These are phyloP conservation scores for Dicerorhinus sumatrensis DNA, from an alignment of 2,113 vertebrate species.

Conservation along the genomic window DNA sequence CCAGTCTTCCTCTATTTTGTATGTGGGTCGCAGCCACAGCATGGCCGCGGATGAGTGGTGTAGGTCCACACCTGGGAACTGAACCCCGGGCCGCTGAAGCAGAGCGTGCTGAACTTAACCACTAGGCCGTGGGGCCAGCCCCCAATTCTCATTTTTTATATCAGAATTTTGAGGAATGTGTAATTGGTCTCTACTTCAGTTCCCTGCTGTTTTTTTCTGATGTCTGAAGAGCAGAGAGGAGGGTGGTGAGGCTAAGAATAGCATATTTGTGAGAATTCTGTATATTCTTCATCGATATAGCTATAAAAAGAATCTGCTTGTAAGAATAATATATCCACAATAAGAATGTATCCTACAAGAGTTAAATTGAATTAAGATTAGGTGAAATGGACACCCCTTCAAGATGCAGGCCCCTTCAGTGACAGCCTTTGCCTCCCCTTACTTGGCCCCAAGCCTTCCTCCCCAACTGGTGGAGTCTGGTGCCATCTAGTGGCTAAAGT, in stretches of 20 bases:
- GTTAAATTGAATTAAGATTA: not conserved
- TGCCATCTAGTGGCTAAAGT: not conserved
- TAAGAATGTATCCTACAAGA: not conserved
- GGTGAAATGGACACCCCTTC: not conserved
- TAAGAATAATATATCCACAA: not conserved
- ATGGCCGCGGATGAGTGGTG: too few species aligned
- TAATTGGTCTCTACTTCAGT: not conserved
- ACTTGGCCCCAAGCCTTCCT: fast-evolving
- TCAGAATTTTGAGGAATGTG: not conserved
- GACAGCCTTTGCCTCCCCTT: not conserved
- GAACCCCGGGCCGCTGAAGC: too few species aligned
- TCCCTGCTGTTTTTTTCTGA: not conserved
- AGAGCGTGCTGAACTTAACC: too few species aligned
- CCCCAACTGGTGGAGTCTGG: conserved; percentile 41
- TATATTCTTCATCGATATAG: not conserved
- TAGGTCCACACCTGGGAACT: too few species aligned
- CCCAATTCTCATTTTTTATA: not conserved
- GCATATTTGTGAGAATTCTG: not conserved
- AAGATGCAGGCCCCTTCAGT: not conserved
- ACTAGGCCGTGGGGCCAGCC: too few species aligned
- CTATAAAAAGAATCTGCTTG: not conserved
- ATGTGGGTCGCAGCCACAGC: too few species aligned
- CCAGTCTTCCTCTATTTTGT: too few species aligned
- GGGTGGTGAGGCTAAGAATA: not conserved
- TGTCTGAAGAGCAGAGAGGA: not conserved